phyloP scores from a whole-genome alignment of 1,140 invertebrate species.

The Drosophila lowei region DNA sequence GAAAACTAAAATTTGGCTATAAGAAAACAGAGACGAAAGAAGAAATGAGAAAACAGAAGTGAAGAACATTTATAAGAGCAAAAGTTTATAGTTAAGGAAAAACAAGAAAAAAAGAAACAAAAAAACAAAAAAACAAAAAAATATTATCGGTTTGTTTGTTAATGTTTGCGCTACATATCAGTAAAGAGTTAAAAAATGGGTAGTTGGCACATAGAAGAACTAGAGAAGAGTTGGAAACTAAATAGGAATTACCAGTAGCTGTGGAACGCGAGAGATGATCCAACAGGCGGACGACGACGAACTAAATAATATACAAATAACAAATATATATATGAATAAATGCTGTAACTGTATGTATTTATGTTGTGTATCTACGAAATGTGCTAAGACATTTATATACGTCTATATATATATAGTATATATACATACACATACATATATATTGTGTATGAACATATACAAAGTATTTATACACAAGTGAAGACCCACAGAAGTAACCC shows the following conservation, averaged over 20 bases:
- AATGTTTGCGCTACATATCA: conserved; percentile 83
- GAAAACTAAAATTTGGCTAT: conserved; percentile 66
- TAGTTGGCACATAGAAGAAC: conserved; percentile 71
- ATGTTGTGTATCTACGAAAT: conserved; percentile 77
- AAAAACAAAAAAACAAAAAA: conserved; percentile 47
- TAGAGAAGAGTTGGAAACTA: conserved; percentile 67
- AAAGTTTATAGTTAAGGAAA: conserved; percentile 56
- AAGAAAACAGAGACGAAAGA: conserved; percentile 42
- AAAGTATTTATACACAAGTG: conserved; percentile 52
- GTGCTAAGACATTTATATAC: conserved; percentile 79
- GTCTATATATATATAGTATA: conserved; percentile 65
- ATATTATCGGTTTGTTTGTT: conserved; percentile 83
- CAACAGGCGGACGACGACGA: conserved; percentile 43
- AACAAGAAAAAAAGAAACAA: conserved; percentile 23
- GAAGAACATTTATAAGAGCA: conserved; percentile 52
- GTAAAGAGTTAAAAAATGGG: conserved; percentile 73
- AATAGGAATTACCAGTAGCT: conserved; percentile 41
- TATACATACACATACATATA: conserved; percentile 66
- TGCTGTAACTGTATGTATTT: conserved; percentile 67
- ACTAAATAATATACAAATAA: conserved; percentile 51
- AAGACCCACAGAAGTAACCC: conserved; percentile 21
- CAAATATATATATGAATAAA: conserved; percentile 29
- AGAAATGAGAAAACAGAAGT: conserved; percentile 23
- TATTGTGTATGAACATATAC: conserved; percentile 55
- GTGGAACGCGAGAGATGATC: conserved; percentile 24